phyloP scores from a whole-genome alignment of 1,140 invertebrate species.

The Platyura marginata region DNA sequence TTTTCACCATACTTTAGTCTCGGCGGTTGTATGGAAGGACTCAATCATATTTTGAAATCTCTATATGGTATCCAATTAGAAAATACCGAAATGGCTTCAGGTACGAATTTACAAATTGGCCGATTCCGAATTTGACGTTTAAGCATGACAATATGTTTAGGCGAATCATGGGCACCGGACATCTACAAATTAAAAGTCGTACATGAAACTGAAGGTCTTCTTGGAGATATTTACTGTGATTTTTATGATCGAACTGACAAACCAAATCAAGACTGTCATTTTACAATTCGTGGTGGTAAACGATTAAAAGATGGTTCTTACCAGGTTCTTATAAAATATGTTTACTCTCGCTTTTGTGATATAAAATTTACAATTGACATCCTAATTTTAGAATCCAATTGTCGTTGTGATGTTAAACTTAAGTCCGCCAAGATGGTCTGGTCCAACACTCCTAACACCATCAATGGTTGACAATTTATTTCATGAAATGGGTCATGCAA shows the following conservation, averaged over 20 bases:
- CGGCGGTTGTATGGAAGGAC: constrained; percentile 88
- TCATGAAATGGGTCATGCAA: constrained; percentile 98
- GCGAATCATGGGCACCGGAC: constrained; percentile 72
- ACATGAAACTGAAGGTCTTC: constrained; percentile 51
- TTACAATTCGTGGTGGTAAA: constrained; percentile 90
- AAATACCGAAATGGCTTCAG: constrained; percentile 41
- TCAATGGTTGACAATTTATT: constrained; percentile 89
- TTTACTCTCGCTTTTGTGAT: no score
- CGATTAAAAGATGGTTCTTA: constrained; percentile 61
- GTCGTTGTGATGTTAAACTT: constrained; percentile 90
- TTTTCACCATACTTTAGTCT: constrained; percentile 83
- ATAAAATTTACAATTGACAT: no score
- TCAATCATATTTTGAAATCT: constrained; percentile 65
- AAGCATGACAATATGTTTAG: constrained; percentile 16
- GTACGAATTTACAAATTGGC: no score
- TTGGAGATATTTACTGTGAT: constrained; percentile 97
- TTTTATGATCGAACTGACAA: constrained; percentile 81
- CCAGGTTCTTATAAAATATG: no score
- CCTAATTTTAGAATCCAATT: constrained; percentile 51
- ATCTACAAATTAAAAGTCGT: constrained; percentile 77
- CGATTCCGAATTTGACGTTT: no score
- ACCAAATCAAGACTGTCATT: constrained; percentile 95
- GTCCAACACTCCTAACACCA: constrained; percentile 64
- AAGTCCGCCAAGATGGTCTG: constrained; percentile 46
- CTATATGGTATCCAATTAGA: constrained; percentile 66